Evolutionary conservation across 53 echinoderm and acorn worm genomes (phyloP).

Genomic region (Stichopus horrens): DNA sequence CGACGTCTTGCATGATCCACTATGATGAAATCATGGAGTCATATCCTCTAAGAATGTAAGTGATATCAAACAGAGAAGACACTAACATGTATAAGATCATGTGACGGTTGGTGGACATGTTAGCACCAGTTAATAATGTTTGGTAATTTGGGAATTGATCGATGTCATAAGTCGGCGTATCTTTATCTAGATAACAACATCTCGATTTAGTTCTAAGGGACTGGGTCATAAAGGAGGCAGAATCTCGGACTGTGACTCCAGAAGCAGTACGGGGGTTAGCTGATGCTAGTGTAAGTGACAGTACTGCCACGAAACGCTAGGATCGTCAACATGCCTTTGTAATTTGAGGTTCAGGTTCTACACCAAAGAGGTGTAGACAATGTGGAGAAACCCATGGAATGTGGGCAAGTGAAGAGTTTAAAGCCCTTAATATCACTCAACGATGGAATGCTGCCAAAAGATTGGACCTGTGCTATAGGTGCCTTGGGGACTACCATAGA

Average conservation of each 20-base stretch:
- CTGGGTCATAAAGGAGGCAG: conserved; percentile 15
- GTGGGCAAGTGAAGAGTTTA: conserved; percentile 18
- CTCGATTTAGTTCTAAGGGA: too few relatives aligned
- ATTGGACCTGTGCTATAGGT: conserved; percentile 10
- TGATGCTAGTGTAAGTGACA: background rate
- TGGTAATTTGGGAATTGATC: too few relatives aligned
- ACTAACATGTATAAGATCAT: too few relatives aligned
- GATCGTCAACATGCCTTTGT: background rate
- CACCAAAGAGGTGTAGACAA: background rate
- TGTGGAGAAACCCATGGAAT: background rate
- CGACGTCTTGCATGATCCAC: too few relatives aligned
- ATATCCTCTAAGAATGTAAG: too few relatives aligned
- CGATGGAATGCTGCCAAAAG: conserved; percentile 13
- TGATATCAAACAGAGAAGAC: too few relatives aligned
- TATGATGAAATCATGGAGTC: too few relatives aligned
- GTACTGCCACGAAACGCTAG: background rate
- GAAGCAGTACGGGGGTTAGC: background rate
- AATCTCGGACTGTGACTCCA: background rate
- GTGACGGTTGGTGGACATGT: too few relatives aligned
- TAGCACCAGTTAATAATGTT: too few relatives aligned
- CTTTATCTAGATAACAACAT: too few relatives aligned
- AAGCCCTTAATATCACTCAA: background rate
- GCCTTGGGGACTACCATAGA: conserved; percentile 19
- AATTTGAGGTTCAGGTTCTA: background rate
- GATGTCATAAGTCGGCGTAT: too few relatives aligned